These are phyloP conservation scores for Lacerta bilineata DNA, from an alignment of 2,797 vertebrate species.

Conservation along the genomic window DNA sequence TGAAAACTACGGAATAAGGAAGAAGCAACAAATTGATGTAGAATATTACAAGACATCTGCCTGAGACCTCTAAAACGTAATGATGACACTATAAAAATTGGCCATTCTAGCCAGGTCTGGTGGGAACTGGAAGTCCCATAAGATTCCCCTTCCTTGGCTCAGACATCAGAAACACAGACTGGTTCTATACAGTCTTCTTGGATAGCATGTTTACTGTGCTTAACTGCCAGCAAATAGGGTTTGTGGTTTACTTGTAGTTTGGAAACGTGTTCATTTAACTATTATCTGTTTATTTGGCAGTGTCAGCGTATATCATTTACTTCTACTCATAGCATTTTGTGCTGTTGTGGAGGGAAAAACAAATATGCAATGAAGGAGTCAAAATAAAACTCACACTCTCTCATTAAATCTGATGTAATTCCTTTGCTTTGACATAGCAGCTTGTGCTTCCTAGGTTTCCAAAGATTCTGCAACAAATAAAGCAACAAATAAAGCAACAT, in stretches of 20 bases:
- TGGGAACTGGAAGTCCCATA: not conserved
- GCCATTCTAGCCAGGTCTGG: not conserved
- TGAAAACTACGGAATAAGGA: not conserved
- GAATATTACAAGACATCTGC: not conserved
- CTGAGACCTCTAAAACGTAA: not conserved
- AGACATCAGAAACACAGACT: not conserved
- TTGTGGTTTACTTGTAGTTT: not conserved
- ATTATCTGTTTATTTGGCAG: not conserved
- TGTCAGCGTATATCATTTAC: not conserved
- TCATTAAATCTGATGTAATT: not conserved
- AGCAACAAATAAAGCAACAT: constrained; percentile 24
- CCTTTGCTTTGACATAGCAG: constrained; percentile 14
- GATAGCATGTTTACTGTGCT: too few species aligned
- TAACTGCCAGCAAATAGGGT: not conserved
- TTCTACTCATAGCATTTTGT: constrained; percentile 10
- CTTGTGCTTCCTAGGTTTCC: constrained; percentile 24
- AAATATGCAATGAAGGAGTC: constrained; percentile 20
- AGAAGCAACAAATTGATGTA: not conserved
- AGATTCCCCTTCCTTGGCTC: not conserved
- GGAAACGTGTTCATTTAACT: not conserved
- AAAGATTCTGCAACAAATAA: constrained; percentile 39
- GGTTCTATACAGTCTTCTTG: not conserved
- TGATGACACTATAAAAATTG: not conserved
- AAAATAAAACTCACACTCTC: constrained; percentile 27
- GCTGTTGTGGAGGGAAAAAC: not conserved